A percentile compares a stretch with the other conserved stretches of the same genome.
Evolutionary conservation across 2,113 vertebrate species (phyloP).

Genomic region (Apodemus speciosus): DNA sequence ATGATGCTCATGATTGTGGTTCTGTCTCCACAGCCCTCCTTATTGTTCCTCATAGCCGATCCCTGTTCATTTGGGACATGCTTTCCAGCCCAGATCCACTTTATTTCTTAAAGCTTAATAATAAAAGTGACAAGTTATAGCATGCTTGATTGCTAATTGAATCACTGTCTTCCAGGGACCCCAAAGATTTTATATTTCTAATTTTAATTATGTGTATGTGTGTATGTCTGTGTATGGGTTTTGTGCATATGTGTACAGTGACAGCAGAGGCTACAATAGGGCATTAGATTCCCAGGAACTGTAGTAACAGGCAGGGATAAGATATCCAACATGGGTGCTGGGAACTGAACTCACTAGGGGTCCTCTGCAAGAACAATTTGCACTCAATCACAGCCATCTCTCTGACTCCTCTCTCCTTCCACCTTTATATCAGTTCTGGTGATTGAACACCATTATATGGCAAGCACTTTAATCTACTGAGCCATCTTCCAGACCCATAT

Average conservation of each 20-base stretch:
- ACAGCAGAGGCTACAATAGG: not conserved
- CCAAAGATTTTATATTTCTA: not conserved
- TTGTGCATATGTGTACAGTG: not conserved
- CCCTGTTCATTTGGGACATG: not conserved
- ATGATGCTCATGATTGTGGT: not conserved
- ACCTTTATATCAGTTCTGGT: not conserved
- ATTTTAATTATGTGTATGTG: not conserved
- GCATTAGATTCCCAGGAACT: not conserved
- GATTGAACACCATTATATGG: not conserved
- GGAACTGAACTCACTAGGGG: not conserved
- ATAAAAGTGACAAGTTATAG: not conserved
- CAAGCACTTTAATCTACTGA: not conserved
- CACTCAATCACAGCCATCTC: not conserved
- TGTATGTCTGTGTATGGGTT: not conserved
- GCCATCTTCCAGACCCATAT: not conserved
- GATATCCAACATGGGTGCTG: not conserved
- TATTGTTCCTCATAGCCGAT: not conserved
- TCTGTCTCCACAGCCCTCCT: no score
- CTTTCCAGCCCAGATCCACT: not conserved
- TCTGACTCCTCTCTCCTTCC: not conserved
- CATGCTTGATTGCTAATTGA: not conserved
- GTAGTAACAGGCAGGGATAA: not conserved
- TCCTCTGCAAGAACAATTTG: not conserved
- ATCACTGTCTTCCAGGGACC: not conserved
- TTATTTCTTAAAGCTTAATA: conserved; percentile 23